Percentiles rank a stretch among this genome's conserved stretches.
These are phyloP conservation scores for Scrobipalpa atriplicella DNA, from an alignment of 2,888 invertebrate species.

Conservation along the genomic window DNA sequence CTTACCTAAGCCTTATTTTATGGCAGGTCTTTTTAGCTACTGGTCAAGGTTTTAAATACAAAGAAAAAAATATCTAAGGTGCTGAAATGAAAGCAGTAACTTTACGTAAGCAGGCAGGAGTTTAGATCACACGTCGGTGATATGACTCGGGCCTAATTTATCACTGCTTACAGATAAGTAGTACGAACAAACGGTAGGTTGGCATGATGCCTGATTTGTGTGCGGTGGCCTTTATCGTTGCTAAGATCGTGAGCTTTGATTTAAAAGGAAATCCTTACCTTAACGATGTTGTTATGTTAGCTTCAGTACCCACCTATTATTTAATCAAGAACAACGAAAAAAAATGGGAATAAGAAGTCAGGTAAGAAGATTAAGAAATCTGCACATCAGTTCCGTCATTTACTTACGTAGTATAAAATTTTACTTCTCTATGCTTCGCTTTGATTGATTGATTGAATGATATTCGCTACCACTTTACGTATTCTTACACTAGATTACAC, in stretches of 20 bases:
- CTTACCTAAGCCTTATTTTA: no score
- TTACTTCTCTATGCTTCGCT: no score
- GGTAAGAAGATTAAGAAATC: no score
- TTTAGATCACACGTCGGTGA: slow-evolving; percentile 51
- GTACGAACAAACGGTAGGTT: slow-evolving; percentile 37
- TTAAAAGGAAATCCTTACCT: background rate
- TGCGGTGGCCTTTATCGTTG: slow-evolving; percentile 44
- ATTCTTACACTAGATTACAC: no score
- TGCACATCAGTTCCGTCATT: no score
- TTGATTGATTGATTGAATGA: no score
- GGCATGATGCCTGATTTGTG: slow-evolving; percentile 46
- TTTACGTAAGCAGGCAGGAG: slow-evolving; percentile 9
- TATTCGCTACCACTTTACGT: no score
- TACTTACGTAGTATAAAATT: no score
- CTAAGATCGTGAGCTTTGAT: slow-evolving; percentile 4
- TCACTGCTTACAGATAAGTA: slow-evolving; percentile 49
- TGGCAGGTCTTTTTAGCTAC: no score
- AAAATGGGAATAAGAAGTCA: no score
- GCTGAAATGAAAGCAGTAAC: background rate
- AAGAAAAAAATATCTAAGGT: background rate
- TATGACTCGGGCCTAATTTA: slow-evolving; percentile 54
- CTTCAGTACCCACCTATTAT: background rate
- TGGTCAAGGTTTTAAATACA: background rate
- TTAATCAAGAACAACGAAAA: no score
- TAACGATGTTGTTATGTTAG: background rate